Evolutionary conservation across 2,113 vertebrate genomes (phyloP), one percentile per base, ranked within the genome.

Genomic region (Dasyurus viverrinus): DNA sequence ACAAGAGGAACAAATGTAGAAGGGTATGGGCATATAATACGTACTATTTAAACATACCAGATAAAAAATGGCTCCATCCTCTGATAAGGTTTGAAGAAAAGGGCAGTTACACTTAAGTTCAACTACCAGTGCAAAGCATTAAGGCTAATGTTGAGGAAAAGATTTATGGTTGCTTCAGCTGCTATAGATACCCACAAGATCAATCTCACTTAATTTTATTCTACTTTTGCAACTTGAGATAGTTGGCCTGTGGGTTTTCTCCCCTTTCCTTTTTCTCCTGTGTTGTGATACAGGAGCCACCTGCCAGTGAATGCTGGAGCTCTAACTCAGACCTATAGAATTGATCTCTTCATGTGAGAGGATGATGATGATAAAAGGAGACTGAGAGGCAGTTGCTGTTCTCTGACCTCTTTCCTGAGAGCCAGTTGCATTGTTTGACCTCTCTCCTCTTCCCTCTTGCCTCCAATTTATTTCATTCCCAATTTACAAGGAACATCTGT

Each of bases 141-240:
- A 93, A 26, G 48, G 84, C 8, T 30, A 52, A 96, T 48, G 8
- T 30, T 57, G 48, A 89, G 11, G 54, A 50, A 52, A 90, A 84
- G 22, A 55, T 89, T 57, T 47, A 16, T n/a, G 60, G 48, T 76
- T 24, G 30, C 91, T 53, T 94, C 30, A 9, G 50, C 11, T 53
- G 54, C 52, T 91, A 91, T 12, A 68, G n/a, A 91, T 53, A 76
- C 1, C 94, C 60, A 94, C 7, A 52, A 95, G 93, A 94, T 90
- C 42, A 94, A 53, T 93, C 90, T 89, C 52, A 95, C 19, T 93
- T 90, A 91, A 92, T 95, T 90, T 92, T 93, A 84, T 19, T 53
- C 91, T n/a, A 92, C 93, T 54, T 94, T 54, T 92, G 57, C 54
- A 91, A 91, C 4, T 30, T 54, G 47, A 53, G 10, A 55, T 89